A percentile compares a stretch with the other conserved stretches of the same genome.
Evolutionary conservation across 2,113 vertebrate species (phyloP).

Genomic region (Amazona guildingii): DNA sequence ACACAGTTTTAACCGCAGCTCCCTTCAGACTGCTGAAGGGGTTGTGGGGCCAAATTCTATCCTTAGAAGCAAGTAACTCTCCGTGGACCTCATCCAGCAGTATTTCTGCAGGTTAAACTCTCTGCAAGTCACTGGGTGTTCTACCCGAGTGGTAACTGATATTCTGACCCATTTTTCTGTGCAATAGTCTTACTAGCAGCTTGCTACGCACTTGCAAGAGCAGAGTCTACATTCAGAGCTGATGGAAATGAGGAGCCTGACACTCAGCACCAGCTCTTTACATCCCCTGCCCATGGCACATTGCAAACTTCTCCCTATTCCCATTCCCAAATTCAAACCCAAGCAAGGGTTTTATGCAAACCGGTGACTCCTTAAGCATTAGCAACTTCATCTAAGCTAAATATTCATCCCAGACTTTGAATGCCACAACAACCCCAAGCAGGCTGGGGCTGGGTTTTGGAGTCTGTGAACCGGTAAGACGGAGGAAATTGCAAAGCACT

Average conservation of each 20-base stretch:
- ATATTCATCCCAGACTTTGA: rapidly evolving
- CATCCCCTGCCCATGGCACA: rapidly evolving
- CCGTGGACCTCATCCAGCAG: conserved; percentile 21
- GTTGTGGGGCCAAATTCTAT: conserved; percentile 29
- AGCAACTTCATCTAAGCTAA: neutral
- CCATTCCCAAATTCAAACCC: neutral
- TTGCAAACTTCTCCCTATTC: neutral
- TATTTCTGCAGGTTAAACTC: conserved; percentile 26
- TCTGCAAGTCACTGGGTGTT: neutral
- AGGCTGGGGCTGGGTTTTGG: neutral
- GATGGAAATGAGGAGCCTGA: neutral
- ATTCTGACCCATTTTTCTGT: conserved; percentile 20
- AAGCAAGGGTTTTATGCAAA: neutral
- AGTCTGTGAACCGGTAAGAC: neutral
- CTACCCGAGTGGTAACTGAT: neutral
- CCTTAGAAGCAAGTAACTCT: conserved; percentile 24
- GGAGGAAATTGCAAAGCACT: neutral
- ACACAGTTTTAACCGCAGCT: neutral
- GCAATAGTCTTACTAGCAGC: neutral
- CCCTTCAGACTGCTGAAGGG: conserved; percentile 4
- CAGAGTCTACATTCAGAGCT: neutral
- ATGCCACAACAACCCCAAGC: neutral
- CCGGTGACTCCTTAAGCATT: rapidly evolving
- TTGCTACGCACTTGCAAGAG: neutral
- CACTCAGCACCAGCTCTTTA: neutral